Base-by-base conservation (phyloP, 64 coral and sea anemone genomes). In the Hydrozoanthus tunicans region DNA sequence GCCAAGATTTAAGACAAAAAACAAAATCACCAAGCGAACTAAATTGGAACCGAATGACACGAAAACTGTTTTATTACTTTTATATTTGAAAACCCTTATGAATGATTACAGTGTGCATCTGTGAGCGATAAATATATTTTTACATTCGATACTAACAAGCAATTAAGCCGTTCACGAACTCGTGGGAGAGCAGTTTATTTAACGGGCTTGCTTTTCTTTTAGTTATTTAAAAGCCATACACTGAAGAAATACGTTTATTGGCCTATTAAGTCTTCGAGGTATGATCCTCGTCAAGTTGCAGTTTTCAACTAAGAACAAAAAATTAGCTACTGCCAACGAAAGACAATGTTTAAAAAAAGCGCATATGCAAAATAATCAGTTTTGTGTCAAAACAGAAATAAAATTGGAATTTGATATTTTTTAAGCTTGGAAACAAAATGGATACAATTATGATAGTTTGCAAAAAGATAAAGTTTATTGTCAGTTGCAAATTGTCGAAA, bases 111-210 rank as follows among this genome's bases (percentile, higher is more conserved):
- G 11, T 66, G 65, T 63, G 81, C 32, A 43, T 43, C 32, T 43
- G 17, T 6, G 62, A 83, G 15, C 43, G 51, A 51, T 43, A 83
- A 20, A 54, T 83, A 26, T 83, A 66, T 83, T 68, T 83, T 83
- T 83, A 60, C 51, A 83, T 32, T 83, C 4, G 11, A 54, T 53
- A 32, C 20, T 83, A 83, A 60, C 79, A 81, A 81, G 79, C 79
- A 81, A 83, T 66, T 83, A 83, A 43, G 6, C 7, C 0, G 63
- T 9, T 54, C 53, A 68, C 14, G 67, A 32, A 64, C 17, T 53
- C 81, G 81, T 55, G 81, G 15, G 81, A 67, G 51, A 67, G 81
- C 62, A 80, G 73, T 61, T 55, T 43, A 62, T 81, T 80, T 80
- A 27, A 80, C 56, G 56, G 17, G n/a, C 20, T 80, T 80, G 57